A percentile compares a stretch with the other conserved stretches of the same genome.
Evolutionary conservation across 2,113 vertebrate species (phyloP).

Genomic region (Indicator indicator): DNA sequence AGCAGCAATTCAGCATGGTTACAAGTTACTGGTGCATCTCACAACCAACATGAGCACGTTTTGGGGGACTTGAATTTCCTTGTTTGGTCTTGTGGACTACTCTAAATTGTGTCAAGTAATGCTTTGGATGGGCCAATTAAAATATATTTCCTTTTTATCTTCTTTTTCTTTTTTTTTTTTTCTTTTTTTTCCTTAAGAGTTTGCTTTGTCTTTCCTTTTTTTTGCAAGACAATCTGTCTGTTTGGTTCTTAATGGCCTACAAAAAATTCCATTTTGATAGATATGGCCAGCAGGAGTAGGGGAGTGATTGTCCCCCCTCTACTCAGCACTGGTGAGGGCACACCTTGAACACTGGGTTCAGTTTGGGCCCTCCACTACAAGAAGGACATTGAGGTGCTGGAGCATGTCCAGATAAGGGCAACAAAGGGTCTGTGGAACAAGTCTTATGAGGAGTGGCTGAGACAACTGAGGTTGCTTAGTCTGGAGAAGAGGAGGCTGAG

Average conservation of each 20-base stretch:
- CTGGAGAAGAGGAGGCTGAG: no score
- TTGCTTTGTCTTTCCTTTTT: not conserved
- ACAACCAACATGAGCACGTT: not conserved
- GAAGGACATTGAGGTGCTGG: no score
- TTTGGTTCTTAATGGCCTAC: not conserved
- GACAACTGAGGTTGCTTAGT: no score
- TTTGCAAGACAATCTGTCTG: not conserved
- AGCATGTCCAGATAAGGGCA: no score
- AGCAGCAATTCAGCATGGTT: constrained; percentile 20
- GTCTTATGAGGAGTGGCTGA: no score
- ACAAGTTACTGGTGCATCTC: not conserved
- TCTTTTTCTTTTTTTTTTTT: not conserved
- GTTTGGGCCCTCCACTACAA: no score
- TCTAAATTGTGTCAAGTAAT: not conserved
- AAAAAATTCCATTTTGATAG: not conserved
- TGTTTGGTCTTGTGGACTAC: not conserved
- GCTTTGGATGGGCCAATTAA: not conserved
- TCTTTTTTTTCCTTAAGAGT: not conserved
- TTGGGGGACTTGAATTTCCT: not conserved
- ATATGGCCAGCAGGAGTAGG: no score
- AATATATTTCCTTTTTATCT: not conserved
- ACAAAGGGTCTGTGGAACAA: no score
- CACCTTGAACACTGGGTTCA: no score
- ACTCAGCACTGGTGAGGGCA: no score
- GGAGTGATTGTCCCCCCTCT: no score